Evolutionary conservation across 1,140 invertebrate species (phyloP).

Genomic region (Solenopsis invicta): DNA sequence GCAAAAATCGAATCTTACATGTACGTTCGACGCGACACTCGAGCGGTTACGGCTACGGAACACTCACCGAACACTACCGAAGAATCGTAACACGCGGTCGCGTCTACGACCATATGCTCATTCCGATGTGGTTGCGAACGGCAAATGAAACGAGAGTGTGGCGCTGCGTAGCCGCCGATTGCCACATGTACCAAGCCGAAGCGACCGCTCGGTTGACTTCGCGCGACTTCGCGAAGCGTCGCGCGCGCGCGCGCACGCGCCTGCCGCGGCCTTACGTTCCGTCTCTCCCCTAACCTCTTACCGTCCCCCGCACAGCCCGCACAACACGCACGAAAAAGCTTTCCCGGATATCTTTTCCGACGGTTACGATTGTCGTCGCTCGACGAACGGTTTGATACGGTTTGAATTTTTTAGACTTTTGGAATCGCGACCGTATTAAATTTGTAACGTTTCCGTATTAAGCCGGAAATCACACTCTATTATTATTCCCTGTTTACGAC

Average conservation of each 20-base stretch:
- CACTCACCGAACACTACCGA: constrained; percentile 13
- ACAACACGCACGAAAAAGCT: background rate
- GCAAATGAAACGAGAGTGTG: constrained; percentile 72
- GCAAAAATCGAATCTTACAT: background rate
- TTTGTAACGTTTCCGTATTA: background rate
- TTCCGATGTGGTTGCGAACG: background rate
- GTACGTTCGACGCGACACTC: background rate
- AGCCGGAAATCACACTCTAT: background rate
- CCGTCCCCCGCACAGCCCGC: no score
- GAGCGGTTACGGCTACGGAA: background rate
- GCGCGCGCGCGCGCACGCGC: constrained; percentile 10
- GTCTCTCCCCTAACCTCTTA: constrained; percentile 11
- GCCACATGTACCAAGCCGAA: constrained; percentile 83
- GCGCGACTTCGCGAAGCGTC: constrained; percentile 74
- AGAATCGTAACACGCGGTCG: constrained; percentile 4
- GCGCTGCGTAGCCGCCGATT: constrained; percentile 81
- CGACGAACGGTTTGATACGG: background rate
- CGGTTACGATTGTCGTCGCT: background rate
- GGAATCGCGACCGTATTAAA: background rate
- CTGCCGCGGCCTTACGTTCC: no score
- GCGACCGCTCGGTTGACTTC: constrained; percentile 72
- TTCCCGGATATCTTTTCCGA: background rate
- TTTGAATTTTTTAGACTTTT: background rate
- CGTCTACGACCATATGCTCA: constrained; percentile 37
- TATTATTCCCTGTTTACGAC: background rate